Evolutionary conservation across 2,888 invertebrate genomes (phyloP).

Genomic region (Sinhomidia bicolor): DNA sequence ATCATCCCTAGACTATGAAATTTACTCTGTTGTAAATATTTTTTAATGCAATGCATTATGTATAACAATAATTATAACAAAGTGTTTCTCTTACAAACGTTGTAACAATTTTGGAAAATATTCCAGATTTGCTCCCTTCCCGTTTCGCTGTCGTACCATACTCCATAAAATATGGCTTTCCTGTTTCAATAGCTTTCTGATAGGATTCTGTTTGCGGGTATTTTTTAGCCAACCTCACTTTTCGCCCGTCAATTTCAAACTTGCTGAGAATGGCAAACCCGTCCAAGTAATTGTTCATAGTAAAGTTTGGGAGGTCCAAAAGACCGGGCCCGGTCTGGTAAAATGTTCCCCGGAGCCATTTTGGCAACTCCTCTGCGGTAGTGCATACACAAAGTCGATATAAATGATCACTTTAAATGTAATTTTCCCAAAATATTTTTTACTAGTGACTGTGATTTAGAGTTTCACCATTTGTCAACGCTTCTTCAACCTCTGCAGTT

Average conservation of each 20-base stretch:
- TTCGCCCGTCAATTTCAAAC: constrained; percentile 82
- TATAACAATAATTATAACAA: neutral
- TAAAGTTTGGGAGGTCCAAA: constrained; percentile 82
- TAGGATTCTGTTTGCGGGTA: constrained; percentile 82
- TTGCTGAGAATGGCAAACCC: constrained; percentile 83
- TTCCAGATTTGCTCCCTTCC: constrained; percentile 82
- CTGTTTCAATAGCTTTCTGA: constrained; percentile 81
- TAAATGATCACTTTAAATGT: neutral
- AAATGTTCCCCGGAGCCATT: constrained; percentile 82
- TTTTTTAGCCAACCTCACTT: constrained; percentile 81
- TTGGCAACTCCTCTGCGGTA: constrained; percentile 82
- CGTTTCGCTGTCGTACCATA: constrained; percentile 83
- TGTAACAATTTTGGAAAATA: constrained; percentile 81
- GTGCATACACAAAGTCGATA: neutral
- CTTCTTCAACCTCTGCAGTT: constrained; percentile 45
- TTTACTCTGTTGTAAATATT: neutral
- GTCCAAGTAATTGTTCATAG: constrained; percentile 83
- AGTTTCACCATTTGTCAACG: constrained; percentile 37
- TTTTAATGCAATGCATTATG: neutral
- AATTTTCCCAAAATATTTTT: too few species aligned
- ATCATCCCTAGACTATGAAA: constrained; percentile 80
- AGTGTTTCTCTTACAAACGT: constrained; percentile 79
- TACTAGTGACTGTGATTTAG: neutral
- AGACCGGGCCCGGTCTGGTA: constrained; percentile 83
- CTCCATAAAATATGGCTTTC: constrained; percentile 82